Base-by-base conservation (phyloP, 2,113 vertebrate genomes). In the Dunckerocampus dactyliophorus region DNA sequence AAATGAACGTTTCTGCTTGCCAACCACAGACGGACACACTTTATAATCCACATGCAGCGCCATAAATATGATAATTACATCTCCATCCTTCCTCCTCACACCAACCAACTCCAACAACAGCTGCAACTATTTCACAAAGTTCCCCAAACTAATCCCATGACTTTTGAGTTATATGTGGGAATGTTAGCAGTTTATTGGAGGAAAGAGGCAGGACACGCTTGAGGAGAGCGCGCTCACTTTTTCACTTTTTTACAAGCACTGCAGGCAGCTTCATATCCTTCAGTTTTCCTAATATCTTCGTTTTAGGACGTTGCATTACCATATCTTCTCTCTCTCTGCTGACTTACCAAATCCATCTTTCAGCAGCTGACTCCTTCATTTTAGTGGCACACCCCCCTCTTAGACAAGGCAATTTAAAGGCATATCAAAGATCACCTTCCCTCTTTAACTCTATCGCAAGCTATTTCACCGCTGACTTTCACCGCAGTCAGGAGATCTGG, bases 311-410 rank as follows among this genome's bases (percentile, higher is more conserved):
- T 42, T 21, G 39, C 34, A 56, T 42, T 56, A 11, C 53, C 21
- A 34, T 34, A 54, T 54, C 34, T n/a, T 31, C 24, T 21, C 19
- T 39, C 12, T 19, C 12, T 16, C 37, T 42, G 54, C 54, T 21
- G 54, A 56, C 34, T 56, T 21, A 42, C 42, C 34, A 42, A 42
- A 42, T 56, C 54, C 11, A 43, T 56, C 37, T 42, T 42, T 56
- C 54, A n/a, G 31, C 39, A n/a, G 52, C 31, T 19, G 31, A 55
- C 52, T 55, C 31, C 1, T 56, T 56, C 20, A 56, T 42, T 56
- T 21, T 21, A 15, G 34, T 3, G 13, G 11, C 5, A 19, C 2
- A 37, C 54, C 31, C 34, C 31, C 34, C 53, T 39, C 52, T 5
- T 12, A 2, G 52, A 54, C 28, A 37, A 20, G 17, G 42, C 8